These are phyloP conservation scores for Enteromius thamalakanensis DNA, from an alignment of 2,797 vertebrate species.

Conservation along the genomic window DNA sequence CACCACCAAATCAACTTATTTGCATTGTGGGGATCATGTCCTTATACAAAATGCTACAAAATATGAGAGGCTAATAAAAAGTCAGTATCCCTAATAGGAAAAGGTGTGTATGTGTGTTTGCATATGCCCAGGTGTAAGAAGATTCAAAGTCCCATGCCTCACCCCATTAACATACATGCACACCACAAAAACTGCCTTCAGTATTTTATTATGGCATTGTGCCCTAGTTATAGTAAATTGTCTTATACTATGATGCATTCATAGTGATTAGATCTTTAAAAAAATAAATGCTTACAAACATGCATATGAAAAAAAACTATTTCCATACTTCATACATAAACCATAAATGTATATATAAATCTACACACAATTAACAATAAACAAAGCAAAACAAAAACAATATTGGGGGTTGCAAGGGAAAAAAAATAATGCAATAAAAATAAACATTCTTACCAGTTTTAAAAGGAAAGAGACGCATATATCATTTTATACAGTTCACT, in stretches of 20 bases:
- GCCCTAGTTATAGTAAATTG: neutral
- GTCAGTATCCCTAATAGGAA: neutral
- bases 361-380: too few relatives aligned
- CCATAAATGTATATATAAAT: too few relatives aligned
- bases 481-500: too few relatives aligned
- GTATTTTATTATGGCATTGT: neutral
- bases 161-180: neutral
- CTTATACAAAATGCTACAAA: neutral
- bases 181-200: neutral
- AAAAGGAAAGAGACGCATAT: too few relatives aligned
- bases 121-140: neutral
- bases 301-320: neutral
- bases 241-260: neutral
- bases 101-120: neutral
- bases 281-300: neutral
- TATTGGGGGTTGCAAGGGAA: too few relatives aligned
- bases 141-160: neutral
- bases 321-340: too few relatives aligned
- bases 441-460: too few relatives aligned
- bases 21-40: neutral
- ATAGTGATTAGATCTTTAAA: neutral
- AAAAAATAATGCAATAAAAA: neutral
- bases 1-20: neutral
- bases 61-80: neutral
- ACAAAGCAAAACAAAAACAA: too few relatives aligned